phyloP scores from a whole-genome alignment of 2,888 invertebrate species.

The Holacanthella duospinosa region DNA sequence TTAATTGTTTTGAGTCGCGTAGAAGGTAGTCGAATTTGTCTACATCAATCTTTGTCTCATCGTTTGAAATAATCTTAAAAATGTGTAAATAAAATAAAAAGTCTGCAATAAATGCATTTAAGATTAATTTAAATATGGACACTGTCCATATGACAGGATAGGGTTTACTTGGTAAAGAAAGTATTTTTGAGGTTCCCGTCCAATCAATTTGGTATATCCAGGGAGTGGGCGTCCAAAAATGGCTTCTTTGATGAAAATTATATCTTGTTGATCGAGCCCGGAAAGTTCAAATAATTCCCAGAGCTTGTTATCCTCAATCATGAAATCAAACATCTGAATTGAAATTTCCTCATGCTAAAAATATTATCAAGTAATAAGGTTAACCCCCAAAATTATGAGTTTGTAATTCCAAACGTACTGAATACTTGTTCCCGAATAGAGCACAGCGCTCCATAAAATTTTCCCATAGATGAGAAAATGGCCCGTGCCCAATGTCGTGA shows the following conservation, averaged over 20 bases:
- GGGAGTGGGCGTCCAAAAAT: conserved; percentile 40
- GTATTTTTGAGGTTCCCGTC: conserved; percentile 41
- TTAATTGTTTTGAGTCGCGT: conserved; percentile 48
- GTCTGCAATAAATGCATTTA: neutral
- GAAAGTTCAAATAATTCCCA: conserved; percentile 39
- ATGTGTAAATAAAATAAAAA: neutral
- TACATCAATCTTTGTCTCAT: conserved; percentile 51
- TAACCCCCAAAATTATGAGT: no score
- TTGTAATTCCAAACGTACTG: no score
- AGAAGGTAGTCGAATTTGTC: conserved; percentile 59
- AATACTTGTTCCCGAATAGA: no score
- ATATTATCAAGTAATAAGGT: conserved; percentile 9
- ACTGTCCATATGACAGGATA: neutral
- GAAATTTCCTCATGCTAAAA: conserved; percentile 49
- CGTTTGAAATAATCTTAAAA: conserved; percentile 26
- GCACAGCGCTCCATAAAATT: conserved; percentile 20
- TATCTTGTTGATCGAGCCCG: conserved; percentile 40
- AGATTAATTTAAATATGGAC: neutral
- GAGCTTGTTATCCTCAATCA: conserved; percentile 43
- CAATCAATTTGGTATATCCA: conserved; percentile 20
- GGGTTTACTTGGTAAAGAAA: conserved; percentile 47
- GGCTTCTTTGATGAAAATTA: conserved; percentile 45
- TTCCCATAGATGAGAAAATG: conserved; percentile 58
- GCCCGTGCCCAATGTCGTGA: conserved; percentile 60
- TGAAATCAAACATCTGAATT: conserved; percentile 43